phyloP scores from a whole-genome alignment of 2,797 vertebrate genomes.

The Helostoma temminkii region DNA sequence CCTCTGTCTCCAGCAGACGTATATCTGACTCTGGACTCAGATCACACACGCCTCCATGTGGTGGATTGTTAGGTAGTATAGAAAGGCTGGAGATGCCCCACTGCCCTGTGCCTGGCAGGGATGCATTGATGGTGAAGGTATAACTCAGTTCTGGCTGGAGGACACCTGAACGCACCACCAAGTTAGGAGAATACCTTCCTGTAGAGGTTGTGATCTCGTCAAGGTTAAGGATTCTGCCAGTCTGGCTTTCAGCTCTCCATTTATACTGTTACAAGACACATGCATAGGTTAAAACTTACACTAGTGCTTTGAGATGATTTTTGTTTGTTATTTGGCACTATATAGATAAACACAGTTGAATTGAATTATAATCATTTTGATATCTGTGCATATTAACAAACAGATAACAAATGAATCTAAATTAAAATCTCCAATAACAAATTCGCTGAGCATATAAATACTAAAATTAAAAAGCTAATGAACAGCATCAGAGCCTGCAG shows the following conservation, averaged over 20 bases:
- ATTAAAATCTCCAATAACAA: slow-evolving; percentile 15
- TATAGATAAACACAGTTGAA: too few relatives aligned
- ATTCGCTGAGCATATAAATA: slow-evolving; percentile 8
- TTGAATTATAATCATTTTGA: too few relatives aligned
- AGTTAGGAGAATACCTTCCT: slow-evolving; percentile 63
- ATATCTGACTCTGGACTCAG: slow-evolving; percentile 75
- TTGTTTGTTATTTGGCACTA: too few relatives aligned
- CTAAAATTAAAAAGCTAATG: not conserved
- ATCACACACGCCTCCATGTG: slow-evolving; percentile 81
- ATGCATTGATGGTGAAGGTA: slow-evolving; percentile 80
- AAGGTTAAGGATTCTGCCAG: slow-evolving; percentile 72
- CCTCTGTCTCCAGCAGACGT: slow-evolving; percentile 76
- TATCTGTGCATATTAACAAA: too few relatives aligned
- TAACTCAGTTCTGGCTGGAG: slow-evolving; percentile 74
- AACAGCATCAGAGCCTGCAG: not conserved
- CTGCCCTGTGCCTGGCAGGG: slow-evolving; percentile 56
- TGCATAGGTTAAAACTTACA: too few relatives aligned
- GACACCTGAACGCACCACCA: slow-evolving; percentile 78
- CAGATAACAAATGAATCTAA: too few relatives aligned
- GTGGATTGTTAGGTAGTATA: slow-evolving; percentile 70
- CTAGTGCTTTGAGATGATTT: too few relatives aligned
- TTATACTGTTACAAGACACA: slow-evolving; percentile 70
- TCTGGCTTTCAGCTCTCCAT: slow-evolving; percentile 74
- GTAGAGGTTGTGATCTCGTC: slow-evolving; percentile 68
- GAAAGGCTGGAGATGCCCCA: slow-evolving; percentile 79